Percentiles rank a stretch among this genome's conserved stretches.
Conservation (phyloP, 1,140 invertebrate genomes). For the Heliconius nattereri region DNA sequence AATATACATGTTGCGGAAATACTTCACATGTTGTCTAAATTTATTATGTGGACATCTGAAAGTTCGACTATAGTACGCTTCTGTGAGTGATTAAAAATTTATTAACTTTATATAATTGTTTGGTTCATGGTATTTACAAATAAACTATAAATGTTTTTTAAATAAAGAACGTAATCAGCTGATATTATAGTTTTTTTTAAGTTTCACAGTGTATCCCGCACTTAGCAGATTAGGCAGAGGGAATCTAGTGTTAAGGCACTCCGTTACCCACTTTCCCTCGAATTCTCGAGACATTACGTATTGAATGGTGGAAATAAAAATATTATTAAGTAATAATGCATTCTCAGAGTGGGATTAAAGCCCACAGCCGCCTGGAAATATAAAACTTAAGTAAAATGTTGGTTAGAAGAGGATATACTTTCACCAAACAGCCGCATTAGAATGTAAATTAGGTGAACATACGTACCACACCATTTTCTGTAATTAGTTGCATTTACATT, state of each 20-base stretch:
- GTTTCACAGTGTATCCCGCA: no score
- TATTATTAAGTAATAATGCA: no score
- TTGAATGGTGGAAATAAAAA: no score
- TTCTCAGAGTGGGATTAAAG: background rate
- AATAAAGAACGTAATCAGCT: no score
- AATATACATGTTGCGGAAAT: background rate
- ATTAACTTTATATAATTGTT: background rate
- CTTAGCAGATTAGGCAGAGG: no score
- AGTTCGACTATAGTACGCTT: background rate
- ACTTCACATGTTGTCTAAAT: background rate
- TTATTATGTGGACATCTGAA: background rate
- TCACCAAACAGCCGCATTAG: background rate
- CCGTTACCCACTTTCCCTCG: no score
- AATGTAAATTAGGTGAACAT: background rate
- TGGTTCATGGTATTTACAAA: background rate
- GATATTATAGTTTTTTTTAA: no score
- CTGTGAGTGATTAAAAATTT: background rate
- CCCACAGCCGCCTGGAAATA: background rate
- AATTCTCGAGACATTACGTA: no score
- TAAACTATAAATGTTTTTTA: background rate
- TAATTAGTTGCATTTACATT: slow-evolving; percentile 8
- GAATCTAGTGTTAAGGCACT: no score
- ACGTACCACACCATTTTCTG: background rate
- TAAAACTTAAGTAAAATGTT: background rate
- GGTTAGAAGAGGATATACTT: background rate